These are phyloP conservation scores for Pipistrellus kuhlii DNA, from an alignment of 2,797 vertebrate genomes.

Conservation along the genomic window DNA sequence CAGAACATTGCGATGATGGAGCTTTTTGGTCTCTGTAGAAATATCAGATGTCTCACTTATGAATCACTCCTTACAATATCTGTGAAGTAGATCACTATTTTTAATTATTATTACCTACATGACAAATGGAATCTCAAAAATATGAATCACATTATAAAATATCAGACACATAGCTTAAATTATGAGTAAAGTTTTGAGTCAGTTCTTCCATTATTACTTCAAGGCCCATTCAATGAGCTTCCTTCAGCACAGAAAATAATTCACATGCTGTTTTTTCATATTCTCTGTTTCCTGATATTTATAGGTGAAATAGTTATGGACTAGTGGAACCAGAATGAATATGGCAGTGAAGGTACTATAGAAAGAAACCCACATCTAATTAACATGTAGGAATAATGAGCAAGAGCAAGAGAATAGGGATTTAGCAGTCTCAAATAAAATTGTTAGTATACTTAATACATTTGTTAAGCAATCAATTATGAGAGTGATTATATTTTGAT, in stretches of 20 bases:
- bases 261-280: background rate
- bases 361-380: slow-evolving; percentile 31
- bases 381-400: background rate
- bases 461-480: slow-evolving; percentile 58
- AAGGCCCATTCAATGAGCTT: background rate
- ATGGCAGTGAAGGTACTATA: background rate
- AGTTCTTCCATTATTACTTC: background rate
- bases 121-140: slow-evolving; percentile 43
- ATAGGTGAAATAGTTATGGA: background rate
- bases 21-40: background rate
- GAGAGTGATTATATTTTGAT: slow-evolving; percentile 60
- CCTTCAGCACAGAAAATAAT: background rate
- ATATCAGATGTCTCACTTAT: slow-evolving; percentile 27
- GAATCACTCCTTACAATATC: slow-evolving; percentile 37
- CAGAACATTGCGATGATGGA: background rate
- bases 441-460: slow-evolving; percentile 1
- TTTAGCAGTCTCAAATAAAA: slow-evolving; percentile 48
- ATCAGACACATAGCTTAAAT: background rate
- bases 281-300: slow-evolving; percentile 11
- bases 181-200: slow-evolving; percentile 9
- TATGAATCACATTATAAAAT: slow-evolving; percentile 20
- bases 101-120: background rate
- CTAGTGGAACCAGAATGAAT: background rate
- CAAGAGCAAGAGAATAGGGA: slow-evolving; percentile 15
- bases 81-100: slow-evolving; percentile 27